phyloP scores from a whole-genome alignment of 2,113 vertebrate genomes.

The Beaufortia kweichowensis region DNA sequence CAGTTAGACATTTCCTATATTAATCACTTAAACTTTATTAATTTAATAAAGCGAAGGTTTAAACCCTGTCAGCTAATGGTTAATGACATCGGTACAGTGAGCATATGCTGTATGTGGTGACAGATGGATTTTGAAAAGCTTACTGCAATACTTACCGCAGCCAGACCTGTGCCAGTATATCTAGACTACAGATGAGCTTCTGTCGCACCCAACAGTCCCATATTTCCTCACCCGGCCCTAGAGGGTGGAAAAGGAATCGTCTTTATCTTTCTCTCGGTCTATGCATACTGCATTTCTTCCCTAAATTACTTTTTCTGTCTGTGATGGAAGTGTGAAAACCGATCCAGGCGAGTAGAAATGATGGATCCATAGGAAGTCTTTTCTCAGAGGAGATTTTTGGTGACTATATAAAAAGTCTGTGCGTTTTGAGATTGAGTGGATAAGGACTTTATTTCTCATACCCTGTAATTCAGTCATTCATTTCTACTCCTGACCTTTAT shows the following conservation, averaged over 20 bases:
- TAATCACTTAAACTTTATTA: background rate
- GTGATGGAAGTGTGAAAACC: constrained; percentile 36
- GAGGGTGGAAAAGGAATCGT: constrained; percentile 46
- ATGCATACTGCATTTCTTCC: constrained; percentile 38
- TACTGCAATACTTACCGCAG: constrained; percentile 32
- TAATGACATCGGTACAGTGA: constrained; percentile 17
- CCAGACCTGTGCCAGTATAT: constrained; percentile 32
- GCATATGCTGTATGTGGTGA: constrained; percentile 43
- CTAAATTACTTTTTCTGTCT: constrained; percentile 55
- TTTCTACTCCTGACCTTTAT: constrained; percentile 24
- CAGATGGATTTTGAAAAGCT: constrained; percentile 49
- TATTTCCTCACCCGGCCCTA: constrained; percentile 48
- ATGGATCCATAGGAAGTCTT: constrained; percentile 24
- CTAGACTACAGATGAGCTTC: constrained; percentile 54
- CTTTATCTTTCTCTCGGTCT: constrained; percentile 41
- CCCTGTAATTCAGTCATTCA: constrained; percentile 36
- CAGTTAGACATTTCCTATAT: background rate
- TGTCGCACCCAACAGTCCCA: constrained; percentile 48
- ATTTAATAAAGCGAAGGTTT: background rate
- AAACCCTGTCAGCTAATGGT: background rate
- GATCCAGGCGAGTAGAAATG: constrained; percentile 47
- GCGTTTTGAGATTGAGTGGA: constrained; percentile 38
- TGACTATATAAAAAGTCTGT: constrained; percentile 28
- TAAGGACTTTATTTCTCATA: constrained; percentile 37
- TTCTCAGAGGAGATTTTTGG: constrained; percentile 27